Base-by-base conservation (phyloP, 2,797 vertebrate species). In the Geotria australis region DNA sequence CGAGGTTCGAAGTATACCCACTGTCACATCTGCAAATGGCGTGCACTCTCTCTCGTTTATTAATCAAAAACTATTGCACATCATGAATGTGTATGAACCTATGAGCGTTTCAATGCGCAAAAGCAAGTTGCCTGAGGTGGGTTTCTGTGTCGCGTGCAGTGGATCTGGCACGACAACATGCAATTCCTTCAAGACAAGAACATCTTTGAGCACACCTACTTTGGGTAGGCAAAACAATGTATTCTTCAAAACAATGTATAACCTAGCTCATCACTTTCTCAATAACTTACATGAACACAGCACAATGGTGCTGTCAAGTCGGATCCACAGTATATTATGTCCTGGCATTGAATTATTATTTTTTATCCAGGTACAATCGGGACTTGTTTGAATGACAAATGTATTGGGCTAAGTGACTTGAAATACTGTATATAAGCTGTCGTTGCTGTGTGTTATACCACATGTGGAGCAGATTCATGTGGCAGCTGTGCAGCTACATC, bases 141-240 rank as follows among this genome's bases (percentile, higher is more conserved):
- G 38, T 38, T 38, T 38, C 24, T 38, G 24, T 63, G 58, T 70
- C 73, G 69, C 65, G 66, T 68, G 60, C 68, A 95, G 89, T 98
- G 89, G 88, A 95, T 98, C 65, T 98, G 89, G 89, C 89, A 98
- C 63, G 89, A 98, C 74, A 98, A 98, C 68, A 98, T 98, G 89
- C 89, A 98, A 74, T 98, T 98, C 66, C 83, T 98, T 64, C 89
- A 98, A 74, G 89, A 98, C 69, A 98, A 98, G 73, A 98, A 98
- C 64, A 95, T 98, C 66, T 98, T 98, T 71, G 89, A 98, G 57
- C 89, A 98, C 72, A 98, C 89, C 0, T 98, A 98, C 72, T 98
- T 98, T 68, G 88, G 89, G 89, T 98, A 66, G 73, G 84, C 72
- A 67, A 63, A 53, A 53, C 2, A 15, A 15, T 2, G 3, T 15